Conservation (phyloP, 2,797 vertebrate species). For the Paratrypauchen microcephalus region DNA sequence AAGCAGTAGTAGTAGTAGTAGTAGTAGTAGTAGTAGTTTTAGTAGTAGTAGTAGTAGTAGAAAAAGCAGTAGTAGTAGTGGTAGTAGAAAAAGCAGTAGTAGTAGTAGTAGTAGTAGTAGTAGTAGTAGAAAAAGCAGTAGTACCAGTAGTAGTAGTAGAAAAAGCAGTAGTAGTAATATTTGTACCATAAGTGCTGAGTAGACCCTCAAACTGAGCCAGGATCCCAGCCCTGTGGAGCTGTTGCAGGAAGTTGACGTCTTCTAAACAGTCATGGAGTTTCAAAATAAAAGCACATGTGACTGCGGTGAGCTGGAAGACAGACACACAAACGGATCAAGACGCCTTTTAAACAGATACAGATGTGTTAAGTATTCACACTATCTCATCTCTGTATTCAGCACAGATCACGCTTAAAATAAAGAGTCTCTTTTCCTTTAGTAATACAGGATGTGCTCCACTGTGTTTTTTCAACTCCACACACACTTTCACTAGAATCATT, state of each 20-base stretch:
- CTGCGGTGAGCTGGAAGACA: slow-evolving; percentile 80
- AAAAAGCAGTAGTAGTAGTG: neutral
- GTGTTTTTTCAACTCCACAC: too few relatives aligned
- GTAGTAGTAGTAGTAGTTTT: neutral
- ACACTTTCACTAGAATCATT: too few relatives aligned
- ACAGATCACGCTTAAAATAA: too few relatives aligned
- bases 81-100: too few relatives aligned
- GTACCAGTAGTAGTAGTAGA: neutral
- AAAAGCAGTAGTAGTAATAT: neutral
- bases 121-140: neutral
- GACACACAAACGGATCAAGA: neutral
- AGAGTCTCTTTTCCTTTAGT: too few relatives aligned
- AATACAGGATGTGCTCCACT: too few relatives aligned
- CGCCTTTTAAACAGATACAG: neutral
- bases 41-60: neutral
- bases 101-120: neutral
- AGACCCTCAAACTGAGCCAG: slow-evolving; percentile 90
- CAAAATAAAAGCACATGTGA: slow-evolving; percentile 88
- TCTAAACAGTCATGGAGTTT: slow-evolving; percentile 81
- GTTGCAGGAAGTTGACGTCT: slow-evolving; percentile 84
- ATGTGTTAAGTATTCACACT: neutral
- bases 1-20: neutral
- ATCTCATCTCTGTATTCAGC: too few relatives aligned
- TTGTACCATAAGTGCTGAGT: slow-evolving; percentile 89
- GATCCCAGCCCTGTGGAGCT: slow-evolving; percentile 86